phyloP scores from a whole-genome alignment of 2,113 vertebrate genomes.

The Saguinus midas region DNA sequence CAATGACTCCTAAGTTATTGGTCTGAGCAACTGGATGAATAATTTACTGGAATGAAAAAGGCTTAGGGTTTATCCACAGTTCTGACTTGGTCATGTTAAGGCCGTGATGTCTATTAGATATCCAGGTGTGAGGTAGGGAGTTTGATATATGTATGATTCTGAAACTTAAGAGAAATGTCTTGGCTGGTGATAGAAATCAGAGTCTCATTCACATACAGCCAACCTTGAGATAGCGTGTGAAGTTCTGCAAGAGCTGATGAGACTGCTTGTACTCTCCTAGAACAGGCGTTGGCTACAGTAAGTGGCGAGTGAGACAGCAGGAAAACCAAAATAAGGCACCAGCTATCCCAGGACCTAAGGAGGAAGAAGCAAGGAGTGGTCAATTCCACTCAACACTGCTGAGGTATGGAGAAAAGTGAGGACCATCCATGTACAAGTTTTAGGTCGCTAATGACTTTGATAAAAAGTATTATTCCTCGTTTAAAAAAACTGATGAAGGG shows the following conservation, averaged over 20 bases:
- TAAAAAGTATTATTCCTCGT: background rate
- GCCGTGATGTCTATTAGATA: background rate
- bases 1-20: background rate
- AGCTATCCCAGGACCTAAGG: background rate
- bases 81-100: background rate
- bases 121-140: background rate
- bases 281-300: background rate
- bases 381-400: background rate
- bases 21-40: background rate
- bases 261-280: background rate
- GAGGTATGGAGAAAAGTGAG: background rate
- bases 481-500: background rate
- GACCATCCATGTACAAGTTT: background rate
- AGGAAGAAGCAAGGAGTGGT: background rate
- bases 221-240: background rate
- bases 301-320: background rate
- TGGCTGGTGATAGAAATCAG: background rate
- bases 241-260: background rate
- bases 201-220: background rate
- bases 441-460: background rate
- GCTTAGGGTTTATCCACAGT: accelerated
- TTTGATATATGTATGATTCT: background rate
- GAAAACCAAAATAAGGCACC: background rate
- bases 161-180: background rate
- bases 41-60: background rate